Percentiles rank a stretch among this genome's conserved stretches.
Evolutionary conservation across 2,113 vertebrate species (phyloP).

Genomic region (Oreochromis tanganicae): DNA sequence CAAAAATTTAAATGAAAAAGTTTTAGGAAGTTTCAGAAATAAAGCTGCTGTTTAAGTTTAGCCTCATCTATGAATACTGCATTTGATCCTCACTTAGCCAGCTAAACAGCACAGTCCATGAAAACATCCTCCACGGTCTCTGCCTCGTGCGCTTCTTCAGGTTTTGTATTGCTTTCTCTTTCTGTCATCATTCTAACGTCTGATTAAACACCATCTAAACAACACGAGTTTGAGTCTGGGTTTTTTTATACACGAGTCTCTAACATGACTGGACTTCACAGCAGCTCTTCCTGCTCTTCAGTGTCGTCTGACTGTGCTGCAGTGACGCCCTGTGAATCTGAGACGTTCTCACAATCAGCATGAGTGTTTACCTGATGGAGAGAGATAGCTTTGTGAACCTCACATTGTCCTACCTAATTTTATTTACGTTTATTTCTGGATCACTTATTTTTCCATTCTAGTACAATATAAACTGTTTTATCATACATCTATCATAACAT

Average conservation of each 20-base stretch:
- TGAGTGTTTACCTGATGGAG: rapidly evolving
- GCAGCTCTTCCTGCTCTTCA: background rate
- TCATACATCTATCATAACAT: background rate
- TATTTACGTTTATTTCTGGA: background rate
- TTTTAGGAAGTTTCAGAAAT: background rate
- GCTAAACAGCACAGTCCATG: background rate
- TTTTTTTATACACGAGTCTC: rapidly evolving
- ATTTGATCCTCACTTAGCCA: background rate
- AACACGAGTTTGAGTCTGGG: background rate
- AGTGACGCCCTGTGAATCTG: background rate
- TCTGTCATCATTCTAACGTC: background rate
- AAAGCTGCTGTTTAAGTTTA: background rate
- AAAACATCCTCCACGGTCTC: background rate
- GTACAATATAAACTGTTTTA: background rate
- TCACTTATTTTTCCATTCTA: background rate
- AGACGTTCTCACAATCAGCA: background rate
- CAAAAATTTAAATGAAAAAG: rapidly evolving
- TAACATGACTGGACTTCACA: background rate
- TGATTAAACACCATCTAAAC: background rate
- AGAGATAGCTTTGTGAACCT: background rate
- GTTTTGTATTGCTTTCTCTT: background rate
- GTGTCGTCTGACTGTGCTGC: background rate
- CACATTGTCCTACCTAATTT: background rate
- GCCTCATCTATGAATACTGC: background rate
- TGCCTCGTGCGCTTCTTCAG: no score